Evolutionary conservation across 2,888 invertebrate genomes (phyloP), one percentile per base, ranked within the genome.

Genomic region (Aethes cnicana): DNA sequence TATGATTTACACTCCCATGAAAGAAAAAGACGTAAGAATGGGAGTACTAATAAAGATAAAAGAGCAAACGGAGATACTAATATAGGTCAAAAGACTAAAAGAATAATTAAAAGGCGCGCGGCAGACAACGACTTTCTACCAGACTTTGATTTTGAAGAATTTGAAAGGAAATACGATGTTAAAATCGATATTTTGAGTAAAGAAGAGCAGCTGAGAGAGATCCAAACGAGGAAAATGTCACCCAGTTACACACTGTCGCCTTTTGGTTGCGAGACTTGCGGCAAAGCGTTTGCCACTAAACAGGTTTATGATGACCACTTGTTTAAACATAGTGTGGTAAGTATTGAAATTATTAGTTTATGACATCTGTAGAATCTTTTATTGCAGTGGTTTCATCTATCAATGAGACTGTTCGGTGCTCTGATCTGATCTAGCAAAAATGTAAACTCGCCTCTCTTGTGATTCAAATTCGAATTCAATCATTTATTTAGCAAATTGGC

Each of bases 141-240:
- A 0, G 52, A 52, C 11, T 52, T 52, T 4, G 26, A 52, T 33
- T 46, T 52, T 4, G 52, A 33, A 11, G 52, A 52, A 33, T 52
- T 52, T 16, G 37, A 52, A 26, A 46, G 6, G 3, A 52, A 52
- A 32, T 52, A 46, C 12, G 39, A 52, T 18, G 39, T 46, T 4
- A 46, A 46, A 14, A 52, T 52, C 23, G 52, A 52, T n/a, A 46
- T 52, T 20, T 8, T 52, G 33, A 46, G 37, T 3, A 52, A n/a
- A 12, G 52, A 52, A 9, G 52, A 52, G 18, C 52, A 52, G 26
- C 5, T 39, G 20, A 32, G 52, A 2, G 52, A 52, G 20, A 32
- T 52, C 2, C 44, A 52, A n/a, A 20, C 4, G 6, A 46, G 32
- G 20, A 52, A 52, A 17, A 46, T 46, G 44, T 18, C 46, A 6